Evolutionary conservation across 1,140 invertebrate species (phyloP).

Genomic region (Drosophila setifemur): DNA sequence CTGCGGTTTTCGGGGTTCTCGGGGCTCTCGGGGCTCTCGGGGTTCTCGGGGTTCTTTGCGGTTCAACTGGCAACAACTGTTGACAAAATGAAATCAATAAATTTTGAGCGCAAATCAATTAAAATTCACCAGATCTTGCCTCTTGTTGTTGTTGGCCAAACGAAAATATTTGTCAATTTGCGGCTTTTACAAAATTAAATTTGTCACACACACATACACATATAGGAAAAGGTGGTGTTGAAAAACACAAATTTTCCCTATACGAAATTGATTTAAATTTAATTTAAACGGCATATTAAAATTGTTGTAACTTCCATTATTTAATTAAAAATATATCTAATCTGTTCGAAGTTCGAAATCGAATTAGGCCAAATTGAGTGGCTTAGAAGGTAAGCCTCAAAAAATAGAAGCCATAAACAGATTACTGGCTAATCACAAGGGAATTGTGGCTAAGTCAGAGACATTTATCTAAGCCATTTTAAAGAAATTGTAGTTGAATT

Average conservation of each 20-base stretch:
- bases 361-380: not conserved
- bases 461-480: too few species aligned
- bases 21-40: not conserved
- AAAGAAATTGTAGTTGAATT: not conserved
- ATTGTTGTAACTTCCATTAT: constrained; percentile 60
- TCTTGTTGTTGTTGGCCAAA: constrained; percentile 46
- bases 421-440: too few species aligned
- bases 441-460: too few species aligned
- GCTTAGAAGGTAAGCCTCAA: not conserved
- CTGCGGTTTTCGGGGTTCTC: too few species aligned
- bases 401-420: too few species aligned
- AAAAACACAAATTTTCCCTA: constrained; percentile 23
- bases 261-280: constrained; percentile 59
- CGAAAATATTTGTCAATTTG: constrained; percentile 80
- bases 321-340: constrained; percentile 74
- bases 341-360: constrained; percentile 41
- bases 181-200: constrained; percentile 74
- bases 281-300: constrained; percentile 77
- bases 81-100: constrained; percentile 79
- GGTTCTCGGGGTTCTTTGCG: constrained; percentile 35
- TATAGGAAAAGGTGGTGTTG: not conserved
- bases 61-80: constrained; percentile 65
- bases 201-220: constrained; percentile 36
- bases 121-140: constrained; percentile 49
- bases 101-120: constrained; percentile 77